Evolutionary conservation across 2,888 invertebrate species (phyloP).

Genomic region (Drosophila buzzatii): DNA sequence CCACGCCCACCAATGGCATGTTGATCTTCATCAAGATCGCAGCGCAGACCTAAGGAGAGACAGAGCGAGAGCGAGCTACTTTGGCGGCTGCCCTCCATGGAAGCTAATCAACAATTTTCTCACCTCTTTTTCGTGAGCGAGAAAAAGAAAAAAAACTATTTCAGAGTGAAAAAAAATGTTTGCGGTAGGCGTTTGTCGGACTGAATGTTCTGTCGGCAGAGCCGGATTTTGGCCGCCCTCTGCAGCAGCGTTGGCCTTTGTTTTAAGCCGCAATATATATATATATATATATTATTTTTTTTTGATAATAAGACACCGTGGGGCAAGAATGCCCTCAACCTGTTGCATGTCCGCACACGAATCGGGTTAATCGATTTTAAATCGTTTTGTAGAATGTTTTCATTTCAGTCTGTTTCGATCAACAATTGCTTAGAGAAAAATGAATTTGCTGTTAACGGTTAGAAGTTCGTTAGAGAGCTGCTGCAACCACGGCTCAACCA

Average conservation of each 20-base stretch:
- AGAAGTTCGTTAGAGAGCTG: slow-evolving; percentile 68
- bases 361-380: slow-evolving; percentile 85
- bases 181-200: slow-evolving; percentile 83
- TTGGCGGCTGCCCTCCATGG: slow-evolving; percentile 79
- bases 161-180: slow-evolving; percentile 39
- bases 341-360: slow-evolving; percentile 81
- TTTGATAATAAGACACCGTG: slow-evolving; percentile 69
- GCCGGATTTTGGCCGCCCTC: slow-evolving; percentile 41
- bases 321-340: slow-evolving; percentile 58
- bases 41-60: slow-evolving; percentile 6
- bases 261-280: slow-evolving; percentile 70
- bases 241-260: slow-evolving; percentile 69
- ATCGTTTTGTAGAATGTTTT: slow-evolving; percentile 82
- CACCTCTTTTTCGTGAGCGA: slow-evolving; percentile 84
- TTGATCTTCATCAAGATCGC: slow-evolving; percentile 83
- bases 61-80: neutral
- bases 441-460: slow-evolving; percentile 74
- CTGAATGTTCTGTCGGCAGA: slow-evolving; percentile 84
- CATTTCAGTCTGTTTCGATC: slow-evolving; percentile 73
- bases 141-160: slow-evolving; percentile 26
- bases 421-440: slow-evolving; percentile 58
- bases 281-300: slow-evolving; percentile 21
- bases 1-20: slow-evolving; percentile 76
- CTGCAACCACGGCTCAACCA: neutral
- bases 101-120: slow-evolving; percentile 85